Evolutionary conservation across 2,113 vertebrate genomes (phyloP), one percentile per base, ranked within the genome.

Genomic region (Vulpes lagopus): DNA sequence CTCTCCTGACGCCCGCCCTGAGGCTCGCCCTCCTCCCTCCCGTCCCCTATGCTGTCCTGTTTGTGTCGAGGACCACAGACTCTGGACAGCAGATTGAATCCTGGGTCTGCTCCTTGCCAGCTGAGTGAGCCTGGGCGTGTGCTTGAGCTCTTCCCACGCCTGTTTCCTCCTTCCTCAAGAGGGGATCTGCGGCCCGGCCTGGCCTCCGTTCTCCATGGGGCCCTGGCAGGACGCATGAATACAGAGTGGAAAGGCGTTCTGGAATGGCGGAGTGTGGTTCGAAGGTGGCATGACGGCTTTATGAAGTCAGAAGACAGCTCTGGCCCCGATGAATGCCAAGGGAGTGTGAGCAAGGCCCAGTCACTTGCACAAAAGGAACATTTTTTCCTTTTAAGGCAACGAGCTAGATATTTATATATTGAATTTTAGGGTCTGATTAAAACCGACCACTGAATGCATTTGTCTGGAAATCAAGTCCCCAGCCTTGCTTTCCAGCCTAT

Each of bases 321-420:
- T 81, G 94, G 91, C 55, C 53, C 59, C 0, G 4, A 43, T 0
- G 32, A 88, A 11, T 38, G 88, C 93, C 76, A 67, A 74, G 93
- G 89, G 49, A 86, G 35, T 7, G 55, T 2, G 20, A 79, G 57
- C 17, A 2, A 79, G 76, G 83, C 65, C 74, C 85, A 30, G 59
- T 55, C 25, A 51, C 35, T 85, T 73, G 78, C 78, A 92, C 93
- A 0, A 67, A 94, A 85, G 84, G 92, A 91, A 93, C 53, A 20
- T 32, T 92, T 97, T 91, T 65, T 60, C 96, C 97, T 98, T 97
- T 96, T 98, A 96, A 98, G 97, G 95, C 69, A 71, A 60, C 12
- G 60, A 85, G 35, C 65, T 89, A 60, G 65, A 49, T 83, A 96
- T 92, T 97, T 94, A 92, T 64, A 79, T 49, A 73, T 7, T 51